Evolutionary conservation across 2,113 vertebrate species (phyloP), one percentile per base, ranked within the genome.

Genomic region (Andinoacara biseriatus): DNA sequence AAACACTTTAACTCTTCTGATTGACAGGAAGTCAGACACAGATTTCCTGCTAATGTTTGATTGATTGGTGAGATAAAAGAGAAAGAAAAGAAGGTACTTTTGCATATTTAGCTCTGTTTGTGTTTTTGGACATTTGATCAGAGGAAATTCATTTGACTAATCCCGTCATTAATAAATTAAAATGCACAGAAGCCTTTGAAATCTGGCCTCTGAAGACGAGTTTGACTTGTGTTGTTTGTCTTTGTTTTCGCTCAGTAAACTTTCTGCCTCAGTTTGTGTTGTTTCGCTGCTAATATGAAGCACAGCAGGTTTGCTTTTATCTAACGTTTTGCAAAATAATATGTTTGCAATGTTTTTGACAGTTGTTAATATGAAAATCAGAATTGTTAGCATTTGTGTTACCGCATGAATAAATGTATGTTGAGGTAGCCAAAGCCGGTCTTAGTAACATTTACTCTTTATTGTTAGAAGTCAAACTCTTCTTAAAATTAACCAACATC

Each of bases 101-200:
- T 87, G 87, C 33, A 87, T 89, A 86, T 80, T 87, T 72, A 74
- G 86, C 14, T 83, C 26, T 87, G 82, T 90, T 88, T 86, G 59
- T 90, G 65, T 81, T 85, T 67, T 17, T 33, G 29, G 52, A 7
- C 20, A 15, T 81, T 82, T 72, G 83, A 61, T 67, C 59, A 33
- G 20, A 83, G 76, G 52, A 86, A 80, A 87, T 60, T 76, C 61
- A 88, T 79, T 78, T 58, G 67, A 62, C 20, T 54, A 74, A 79
- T 52, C 1, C 22, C 18, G 29, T 85, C 78, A 91, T 91, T 58
- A 91, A 89, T 89, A 87, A 89, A 91, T 85, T 57, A 87, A 43
- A 61, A 63, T 3, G 60, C 33, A 7, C 72, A 43, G 82, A 24
- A 58, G 87, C 43, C 84, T 90, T 90, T 90, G 84, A 88, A 65